These are phyloP conservation scores for Sparidentex hasta DNA, from an alignment of 2,797 vertebrate species.

Conservation along the genomic window DNA sequence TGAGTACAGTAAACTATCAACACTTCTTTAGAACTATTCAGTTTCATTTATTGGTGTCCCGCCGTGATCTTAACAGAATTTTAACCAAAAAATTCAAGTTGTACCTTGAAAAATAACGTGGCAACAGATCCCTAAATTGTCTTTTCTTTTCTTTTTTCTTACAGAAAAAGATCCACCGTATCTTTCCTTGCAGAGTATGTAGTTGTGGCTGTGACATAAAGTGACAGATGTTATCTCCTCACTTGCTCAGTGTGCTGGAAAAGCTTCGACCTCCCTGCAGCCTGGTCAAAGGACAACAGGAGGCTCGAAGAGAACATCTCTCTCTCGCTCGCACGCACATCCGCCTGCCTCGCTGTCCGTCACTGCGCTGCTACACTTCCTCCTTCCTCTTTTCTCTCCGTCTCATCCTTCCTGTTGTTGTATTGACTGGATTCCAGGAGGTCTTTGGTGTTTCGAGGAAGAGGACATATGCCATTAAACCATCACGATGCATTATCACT, in stretches of 20 bases:
- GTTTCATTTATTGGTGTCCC: neutral
- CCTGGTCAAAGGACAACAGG: slow-evolving; percentile 46
- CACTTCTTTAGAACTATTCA: neutral
- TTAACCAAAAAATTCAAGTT: neutral
- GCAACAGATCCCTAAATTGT: neutral
- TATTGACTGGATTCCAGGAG: slow-evolving; percentile 45
- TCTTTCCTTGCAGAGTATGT: slow-evolving; percentile 9
- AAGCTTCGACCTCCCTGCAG: slow-evolving; percentile 28
- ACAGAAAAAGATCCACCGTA: neutral
- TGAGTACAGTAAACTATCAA: too few relatives aligned
- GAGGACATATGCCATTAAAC: slow-evolving; percentile 51
- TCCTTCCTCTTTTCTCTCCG: slow-evolving; percentile 9
- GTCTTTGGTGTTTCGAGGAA: slow-evolving; percentile 23
- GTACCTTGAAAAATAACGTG: neutral
- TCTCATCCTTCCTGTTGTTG: slow-evolving; percentile 45
- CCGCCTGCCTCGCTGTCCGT: slow-evolving; percentile 1
- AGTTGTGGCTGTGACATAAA: slow-evolving; percentile 23
- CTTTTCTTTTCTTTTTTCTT: neutral
- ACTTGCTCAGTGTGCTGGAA: slow-evolving; percentile 57
- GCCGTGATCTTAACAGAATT: neutral
- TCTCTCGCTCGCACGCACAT: slow-evolving; percentile 6
- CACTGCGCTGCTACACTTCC: slow-evolving; percentile 1
- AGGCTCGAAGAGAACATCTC: slow-evolving; percentile 28
- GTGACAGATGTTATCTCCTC: slow-evolving; percentile 50
- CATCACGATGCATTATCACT: slow-evolving; percentile 45